Evolutionary conservation across 2,797 vertebrate genomes (phyloP).

Genomic region (Eulemur coronatus): DNA sequence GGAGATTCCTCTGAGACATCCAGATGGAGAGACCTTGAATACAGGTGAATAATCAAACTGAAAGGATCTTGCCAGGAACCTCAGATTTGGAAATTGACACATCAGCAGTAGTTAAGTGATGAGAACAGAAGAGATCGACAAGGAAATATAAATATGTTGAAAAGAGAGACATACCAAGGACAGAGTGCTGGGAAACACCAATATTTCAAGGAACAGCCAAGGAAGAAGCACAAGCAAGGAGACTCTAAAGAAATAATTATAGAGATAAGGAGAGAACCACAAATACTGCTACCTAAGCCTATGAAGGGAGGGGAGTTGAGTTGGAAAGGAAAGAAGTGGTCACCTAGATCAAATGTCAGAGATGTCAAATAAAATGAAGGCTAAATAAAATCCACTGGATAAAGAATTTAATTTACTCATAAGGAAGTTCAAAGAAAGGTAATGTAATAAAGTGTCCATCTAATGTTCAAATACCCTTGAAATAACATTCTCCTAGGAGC

Average conservation of each 20-base stretch:
- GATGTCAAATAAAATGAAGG: constrained; percentile 37
- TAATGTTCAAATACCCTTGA: neutral
- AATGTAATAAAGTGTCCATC: neutral
- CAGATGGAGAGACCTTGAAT: neutral
- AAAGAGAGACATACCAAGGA: neutral
- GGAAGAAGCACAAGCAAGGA: neutral
- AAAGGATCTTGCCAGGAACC: neutral
- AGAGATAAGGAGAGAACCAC: neutral
- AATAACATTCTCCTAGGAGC: neutral
- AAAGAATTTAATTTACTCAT: constrained; percentile 42
- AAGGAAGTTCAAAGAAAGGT: constrained; percentile 27
- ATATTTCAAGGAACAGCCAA: neutral
- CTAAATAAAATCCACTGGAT: constrained; percentile 38
- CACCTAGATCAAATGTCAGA: neutral
- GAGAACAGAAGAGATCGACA: neutral
- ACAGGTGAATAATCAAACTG: neutral
- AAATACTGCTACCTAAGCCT: neutral
- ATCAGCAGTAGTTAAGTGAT: neutral
- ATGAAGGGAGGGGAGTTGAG: neutral
- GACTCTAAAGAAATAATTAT: neutral
- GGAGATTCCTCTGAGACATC: neutral
- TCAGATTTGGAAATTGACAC: neutral
- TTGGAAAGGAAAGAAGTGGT: neutral
- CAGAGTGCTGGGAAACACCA: neutral
- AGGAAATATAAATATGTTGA: neutral